These are phyloP conservation scores for Dromaius novaehollandiae DNA, from an alignment of 2,113 vertebrate species.

Conservation along the genomic window DNA sequence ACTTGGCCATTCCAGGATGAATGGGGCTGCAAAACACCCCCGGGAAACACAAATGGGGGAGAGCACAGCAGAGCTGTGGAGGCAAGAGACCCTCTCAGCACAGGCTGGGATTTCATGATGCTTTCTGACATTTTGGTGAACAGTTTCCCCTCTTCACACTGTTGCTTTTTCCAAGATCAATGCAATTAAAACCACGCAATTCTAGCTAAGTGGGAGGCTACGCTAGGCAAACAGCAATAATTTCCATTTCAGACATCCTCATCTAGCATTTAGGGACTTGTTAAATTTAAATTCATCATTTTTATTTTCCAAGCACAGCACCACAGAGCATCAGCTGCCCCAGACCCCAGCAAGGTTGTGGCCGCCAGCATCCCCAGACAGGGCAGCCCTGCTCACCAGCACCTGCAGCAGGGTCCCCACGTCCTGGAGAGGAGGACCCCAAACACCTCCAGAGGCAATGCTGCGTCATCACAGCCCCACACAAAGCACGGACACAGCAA, in stretches of 20 bases:
- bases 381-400: neutral
- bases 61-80: neutral
- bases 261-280: slow-evolving; percentile 12
- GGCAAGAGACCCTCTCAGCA: neutral
- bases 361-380: fast-evolving
- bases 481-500: neutral
- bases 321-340: neutral
- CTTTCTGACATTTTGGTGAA: neutral
- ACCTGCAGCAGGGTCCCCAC: neutral
- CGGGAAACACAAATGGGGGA: fast-evolving
- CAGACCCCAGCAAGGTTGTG: fast-evolving
- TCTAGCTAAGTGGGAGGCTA: slow-evolving; percentile 24
- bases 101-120: neutral
- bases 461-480: neutral
- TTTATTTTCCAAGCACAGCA: neutral
- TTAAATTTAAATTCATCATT: slow-evolving; percentile 50
- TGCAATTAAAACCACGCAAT: neutral
- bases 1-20: neutral
- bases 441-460: neutral
- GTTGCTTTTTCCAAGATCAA: slow-evolving; percentile 10
- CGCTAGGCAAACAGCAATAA: neutral
- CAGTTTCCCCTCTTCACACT: neutral
- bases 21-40: neutral
- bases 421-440: neutral
- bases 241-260: slow-evolving; percentile 23